These are phyloP conservation scores for Stichopus chloronotus DNA, from an alignment of 35 echinoderm and acorn worm species.

Conservation along the genomic window DNA sequence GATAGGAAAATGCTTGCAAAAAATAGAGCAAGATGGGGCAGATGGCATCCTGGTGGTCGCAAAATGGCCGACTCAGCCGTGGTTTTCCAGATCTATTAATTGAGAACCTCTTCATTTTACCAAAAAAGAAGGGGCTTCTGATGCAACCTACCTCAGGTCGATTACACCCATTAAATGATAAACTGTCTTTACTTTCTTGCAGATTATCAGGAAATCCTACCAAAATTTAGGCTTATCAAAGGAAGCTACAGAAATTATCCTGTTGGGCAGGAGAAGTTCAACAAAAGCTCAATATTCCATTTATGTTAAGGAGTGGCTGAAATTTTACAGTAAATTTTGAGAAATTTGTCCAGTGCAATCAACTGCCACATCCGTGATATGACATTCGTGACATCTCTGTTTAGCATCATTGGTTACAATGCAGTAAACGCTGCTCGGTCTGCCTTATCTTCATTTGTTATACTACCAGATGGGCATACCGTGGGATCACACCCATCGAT, in stretches of 20 bases:
- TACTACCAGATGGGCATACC: constrained; percentile 32
- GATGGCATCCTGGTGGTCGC: constrained; percentile 38
- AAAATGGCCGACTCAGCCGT: constrained; percentile 31
- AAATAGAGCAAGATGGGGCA: constrained; percentile 43
- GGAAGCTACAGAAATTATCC: not conserved
- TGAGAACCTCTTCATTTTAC: not conserved
- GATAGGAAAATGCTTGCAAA: constrained; percentile 19
- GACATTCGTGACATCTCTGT: constrained; percentile 13
- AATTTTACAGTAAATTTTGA: constrained; percentile 49
- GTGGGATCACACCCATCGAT: constrained; percentile 71
- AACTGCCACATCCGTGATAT: not conserved
- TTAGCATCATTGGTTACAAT: constrained; percentile 6
- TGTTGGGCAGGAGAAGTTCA: not conserved
- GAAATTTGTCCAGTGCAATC: not conserved
- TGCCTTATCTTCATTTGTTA: constrained; percentile 24
- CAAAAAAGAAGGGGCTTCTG: constrained; percentile 1
- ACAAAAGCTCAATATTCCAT: constrained; percentile 6
- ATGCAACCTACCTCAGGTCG: not conserved
- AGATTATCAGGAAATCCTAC: constrained; percentile 54
- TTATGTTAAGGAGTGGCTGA: constrained; percentile 25
- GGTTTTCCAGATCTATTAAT: constrained; percentile 1
- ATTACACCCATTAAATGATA: not conserved
- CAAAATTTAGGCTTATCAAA: not conserved
- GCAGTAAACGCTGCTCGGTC: constrained; percentile 31
- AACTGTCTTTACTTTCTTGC: constrained; percentile 37